Conservation (phyloP, 2,797 vertebrate species). For the Orientallactaga sibirica region DNA sequence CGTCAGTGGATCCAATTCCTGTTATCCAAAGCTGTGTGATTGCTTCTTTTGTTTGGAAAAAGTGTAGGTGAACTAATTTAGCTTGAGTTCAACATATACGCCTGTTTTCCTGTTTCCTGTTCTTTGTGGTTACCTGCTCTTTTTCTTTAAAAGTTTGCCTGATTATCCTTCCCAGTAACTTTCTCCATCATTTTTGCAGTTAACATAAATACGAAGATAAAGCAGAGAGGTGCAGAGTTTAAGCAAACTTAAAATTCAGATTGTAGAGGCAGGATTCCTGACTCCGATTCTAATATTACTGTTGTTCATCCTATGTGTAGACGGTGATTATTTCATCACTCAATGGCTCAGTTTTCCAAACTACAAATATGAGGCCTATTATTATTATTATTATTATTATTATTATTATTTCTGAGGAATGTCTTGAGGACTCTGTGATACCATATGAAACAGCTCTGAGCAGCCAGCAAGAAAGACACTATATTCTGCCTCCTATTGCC, state of each 20-base stretch:
- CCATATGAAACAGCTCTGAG: constrained; percentile 17
- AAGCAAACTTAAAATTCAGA: constrained; percentile 28
- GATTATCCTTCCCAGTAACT: neutral
- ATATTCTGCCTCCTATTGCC: constrained; percentile 50
- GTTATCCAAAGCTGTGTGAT: neutral
- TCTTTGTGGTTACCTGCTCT: neutral
- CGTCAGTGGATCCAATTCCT: neutral
- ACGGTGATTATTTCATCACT: neutral
- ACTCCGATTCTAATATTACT: neutral
- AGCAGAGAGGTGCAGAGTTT: neutral
- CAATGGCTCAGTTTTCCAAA: constrained; percentile 51
- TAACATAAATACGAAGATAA: constrained; percentile 21
- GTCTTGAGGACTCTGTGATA: constrained; percentile 19
- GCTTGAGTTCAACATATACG: neutral
- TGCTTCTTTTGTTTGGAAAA: constrained; percentile 47
- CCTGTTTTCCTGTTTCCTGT: constrained; percentile 24
- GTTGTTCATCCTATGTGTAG: neutral
- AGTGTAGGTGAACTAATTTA: constrained; percentile 50
- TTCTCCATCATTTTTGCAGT: neutral
- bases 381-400: too few species aligned
- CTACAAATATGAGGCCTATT: constrained; percentile 31
- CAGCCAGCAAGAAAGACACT: constrained; percentile 45
- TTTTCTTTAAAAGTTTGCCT: constrained; percentile 21
- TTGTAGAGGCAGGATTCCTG: neutral
- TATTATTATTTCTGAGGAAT: constrained; percentile 25